A percentile compares a stretch with the other conserved stretches of the same genome.
These are phyloP conservation scores for Salminus brasiliensis DNA, from an alignment of 2,113 vertebrate genomes.

Conservation along the genomic window DNA sequence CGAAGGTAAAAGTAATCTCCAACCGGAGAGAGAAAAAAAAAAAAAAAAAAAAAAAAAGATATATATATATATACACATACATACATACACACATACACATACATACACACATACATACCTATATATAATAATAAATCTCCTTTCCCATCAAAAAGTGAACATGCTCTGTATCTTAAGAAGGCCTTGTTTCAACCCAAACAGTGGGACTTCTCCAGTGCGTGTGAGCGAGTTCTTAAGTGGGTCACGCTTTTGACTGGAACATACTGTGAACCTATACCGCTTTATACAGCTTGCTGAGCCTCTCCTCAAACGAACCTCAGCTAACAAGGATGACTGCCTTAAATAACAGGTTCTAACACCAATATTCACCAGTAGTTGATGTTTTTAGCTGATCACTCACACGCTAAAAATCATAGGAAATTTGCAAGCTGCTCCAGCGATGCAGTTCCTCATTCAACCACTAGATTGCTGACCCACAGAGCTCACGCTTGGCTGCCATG, in stretches of 20 bases:
- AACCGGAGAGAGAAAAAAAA: background rate
- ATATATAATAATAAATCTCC: no score
- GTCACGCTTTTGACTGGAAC: conserved; percentile 26
- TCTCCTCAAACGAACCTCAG: background rate
- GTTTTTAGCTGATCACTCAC: no score
- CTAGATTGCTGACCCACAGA: no score
- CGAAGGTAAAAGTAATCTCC: conserved; percentile 27
- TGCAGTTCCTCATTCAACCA: no score
- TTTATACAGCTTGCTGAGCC: background rate
- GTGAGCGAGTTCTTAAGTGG: conserved; percentile 38
- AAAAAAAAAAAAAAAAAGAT: background rate
- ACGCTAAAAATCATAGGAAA: no score
- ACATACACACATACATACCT: no score
- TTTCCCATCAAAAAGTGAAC: conserved; percentile 18
- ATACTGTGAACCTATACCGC: background rate
- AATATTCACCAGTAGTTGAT: no score
- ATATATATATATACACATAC: background rate
- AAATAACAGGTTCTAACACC: no score
- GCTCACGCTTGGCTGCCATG: no score
- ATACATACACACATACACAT: no score
- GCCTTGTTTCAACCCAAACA: conserved; percentile 28
- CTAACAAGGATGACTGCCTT: no score
- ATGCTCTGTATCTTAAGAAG: conserved; percentile 16
- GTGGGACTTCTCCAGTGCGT: conserved; percentile 18
- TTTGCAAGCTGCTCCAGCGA: no score